phyloP scores from a whole-genome alignment of 2,888 invertebrate genomes.

The Eremobia ochroleuca region DNA sequence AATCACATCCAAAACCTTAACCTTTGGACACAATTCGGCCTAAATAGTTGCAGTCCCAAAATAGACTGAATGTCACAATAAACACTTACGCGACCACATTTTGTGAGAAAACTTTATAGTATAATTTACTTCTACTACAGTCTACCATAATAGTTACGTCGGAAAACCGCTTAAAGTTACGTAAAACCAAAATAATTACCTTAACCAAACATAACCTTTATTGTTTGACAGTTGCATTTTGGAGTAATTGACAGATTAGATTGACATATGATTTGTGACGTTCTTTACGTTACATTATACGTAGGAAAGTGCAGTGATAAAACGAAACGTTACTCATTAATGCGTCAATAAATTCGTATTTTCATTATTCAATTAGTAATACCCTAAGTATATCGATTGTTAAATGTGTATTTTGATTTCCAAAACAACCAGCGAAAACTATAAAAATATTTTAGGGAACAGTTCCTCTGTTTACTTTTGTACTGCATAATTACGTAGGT shows the following conservation, averaged over 20 bases:
- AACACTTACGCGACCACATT: constrained; percentile 66
- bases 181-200: constrained; percentile 72
- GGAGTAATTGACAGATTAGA: constrained; percentile 52
- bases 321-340: neutral
- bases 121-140: constrained; percentile 46
- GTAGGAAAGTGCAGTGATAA: neutral
- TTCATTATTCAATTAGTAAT: neutral
- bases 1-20: constrained; percentile 86
- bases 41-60: constrained; percentile 84
- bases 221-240: constrained; percentile 72
- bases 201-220: constrained; percentile 82
- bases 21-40: constrained; percentile 88
- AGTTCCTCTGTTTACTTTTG: neutral
- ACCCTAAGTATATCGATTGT: no score
- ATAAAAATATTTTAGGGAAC: neutral
- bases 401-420: neutral
- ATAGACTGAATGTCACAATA: constrained; percentile 83
- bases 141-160: constrained; percentile 58
- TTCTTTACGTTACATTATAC: constrained; percentile 48
- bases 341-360: neutral
- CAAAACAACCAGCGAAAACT: neutral
- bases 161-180: constrained; percentile 64
- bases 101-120: constrained; percentile 56
- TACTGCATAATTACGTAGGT: no score
- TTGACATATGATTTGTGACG: constrained; percentile 65